Evolutionary conservation across 2,113 vertebrate species (phyloP), one percentile per base, ranked within the genome.

Genomic region (Sinocyclocheilus rhinocerous): DNA sequence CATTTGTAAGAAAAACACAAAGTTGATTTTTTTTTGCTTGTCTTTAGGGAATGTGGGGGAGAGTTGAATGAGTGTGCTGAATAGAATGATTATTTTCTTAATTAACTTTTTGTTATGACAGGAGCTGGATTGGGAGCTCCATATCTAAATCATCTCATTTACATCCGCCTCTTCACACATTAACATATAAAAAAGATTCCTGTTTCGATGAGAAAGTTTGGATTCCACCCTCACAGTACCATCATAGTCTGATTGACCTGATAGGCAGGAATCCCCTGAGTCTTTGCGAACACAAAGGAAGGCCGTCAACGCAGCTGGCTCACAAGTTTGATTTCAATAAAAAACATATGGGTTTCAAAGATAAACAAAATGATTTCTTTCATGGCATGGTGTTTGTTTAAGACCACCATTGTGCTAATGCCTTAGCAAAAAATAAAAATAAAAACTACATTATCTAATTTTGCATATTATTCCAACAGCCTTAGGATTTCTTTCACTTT

Each of bases 31-130:
- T 70, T 42, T 84, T 81, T 52, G 55, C 24, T 65, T 45, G 12
- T 81, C 82, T 84, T 84, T 70, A 26, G 81, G 84, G 79, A 72
- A 75, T 59, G 63, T 29, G 18, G 45, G 57, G 84, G 72, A 84
- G 55, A 84, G 52, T 13, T 63, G 42, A 84, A 85, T 83, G 55
- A 75, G 45, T 84, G 70, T 89, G 84, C 72, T 80, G 24, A 91
- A 89, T 85, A 81, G 85, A 90, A 84, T 87, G 57, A 92, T 90
- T 61, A 79, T 87, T 91, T 89, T 90, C 81, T 89, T 91, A 90
- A 94, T 94, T 92, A 92, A 90, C 87, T 92, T 91, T 87, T 88
- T 90, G 86, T 92, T 88, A 84, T 89, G 89, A 90, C 84, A 86
- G 86, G 81, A 81, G 80, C 90, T 88, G 87, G 79, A 87, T 83